Evolutionary conservation across 2,888 invertebrate species (phyloP).

Genomic region (Aleiodes leptofemur): DNA sequence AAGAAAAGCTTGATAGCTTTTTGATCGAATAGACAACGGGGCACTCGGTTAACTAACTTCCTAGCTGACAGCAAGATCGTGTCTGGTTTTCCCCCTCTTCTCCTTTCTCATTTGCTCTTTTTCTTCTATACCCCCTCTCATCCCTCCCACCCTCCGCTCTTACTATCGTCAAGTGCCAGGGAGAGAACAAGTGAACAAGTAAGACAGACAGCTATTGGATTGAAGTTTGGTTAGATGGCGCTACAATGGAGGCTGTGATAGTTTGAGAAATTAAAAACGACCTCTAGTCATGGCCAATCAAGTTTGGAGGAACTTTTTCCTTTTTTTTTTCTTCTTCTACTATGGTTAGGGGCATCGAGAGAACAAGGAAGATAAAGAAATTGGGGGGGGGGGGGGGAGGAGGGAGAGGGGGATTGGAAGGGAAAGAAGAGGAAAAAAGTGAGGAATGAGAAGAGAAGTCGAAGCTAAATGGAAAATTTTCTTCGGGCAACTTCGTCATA

Average conservation of each 20-base stretch:
- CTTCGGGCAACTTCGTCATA: constrained; percentile 45
- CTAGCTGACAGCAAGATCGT: constrained; percentile 29
- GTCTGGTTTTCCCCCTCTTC: background rate
- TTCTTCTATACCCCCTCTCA: too few species aligned
- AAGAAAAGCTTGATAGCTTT: constrained; percentile 59
- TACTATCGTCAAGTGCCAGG: background rate
- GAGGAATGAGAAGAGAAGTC: constrained; percentile 42
- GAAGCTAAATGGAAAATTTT: constrained; percentile 46
- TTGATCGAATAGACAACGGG: constrained; percentile 57
- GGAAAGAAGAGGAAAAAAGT: constrained; percentile 19
- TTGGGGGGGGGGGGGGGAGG: constrained; percentile 31
- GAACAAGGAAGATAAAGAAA: constrained; percentile 33
- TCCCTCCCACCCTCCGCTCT: background rate
- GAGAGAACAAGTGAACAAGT: constrained; percentile 12
- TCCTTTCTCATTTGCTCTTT: background rate
- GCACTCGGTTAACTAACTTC: constrained; percentile 52
- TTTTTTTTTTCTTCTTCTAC: constrained; percentile 33
- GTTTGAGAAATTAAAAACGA: constrained; percentile 17
- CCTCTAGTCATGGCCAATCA: constrained; percentile 27
- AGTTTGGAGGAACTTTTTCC: background rate
- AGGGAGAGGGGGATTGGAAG: constrained; percentile 33
- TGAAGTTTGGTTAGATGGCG: constrained; percentile 16
- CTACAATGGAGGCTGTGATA: constrained; percentile 5
- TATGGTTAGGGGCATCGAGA: constrained; percentile 29
- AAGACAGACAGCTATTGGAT: constrained; percentile 31